phyloP scores from a whole-genome alignment of 2,113 vertebrate genomes.

The Platichthys stellatus region DNA sequence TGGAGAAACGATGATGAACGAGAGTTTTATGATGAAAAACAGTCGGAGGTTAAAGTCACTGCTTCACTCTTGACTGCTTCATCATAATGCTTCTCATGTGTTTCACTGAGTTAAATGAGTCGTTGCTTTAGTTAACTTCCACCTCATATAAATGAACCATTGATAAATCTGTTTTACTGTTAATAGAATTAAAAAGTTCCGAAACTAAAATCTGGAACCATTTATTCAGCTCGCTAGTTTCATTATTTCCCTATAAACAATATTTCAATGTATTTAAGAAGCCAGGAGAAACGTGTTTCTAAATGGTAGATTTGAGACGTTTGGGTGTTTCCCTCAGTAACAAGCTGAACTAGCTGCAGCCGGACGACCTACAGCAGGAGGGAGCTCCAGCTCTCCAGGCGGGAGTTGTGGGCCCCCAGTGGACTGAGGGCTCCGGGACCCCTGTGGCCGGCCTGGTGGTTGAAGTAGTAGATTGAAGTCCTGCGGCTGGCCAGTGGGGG shows the following conservation, averaged over 20 bases:
- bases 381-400: slow-evolving; percentile 82
- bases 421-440: slow-evolving; percentile 51
- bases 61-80: too few species aligned
- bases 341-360: not conserved
- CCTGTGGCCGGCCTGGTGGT: slow-evolving; percentile 50
- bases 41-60: too few species aligned
- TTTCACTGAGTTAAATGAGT: too few species aligned
- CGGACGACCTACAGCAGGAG: slow-evolving; percentile 87
- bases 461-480: slow-evolving; percentile 60
- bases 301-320: not conserved
- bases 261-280: not conserved
- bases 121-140: not conserved
- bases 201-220: too few species aligned
- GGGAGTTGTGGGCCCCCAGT: slow-evolving; percentile 37
- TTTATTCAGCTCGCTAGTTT: too few species aligned
- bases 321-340: too few species aligned
- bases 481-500: slow-evolving; percentile 53
- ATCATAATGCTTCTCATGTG: too few species aligned
- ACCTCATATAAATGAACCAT: not conserved
- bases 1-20: not conserved
- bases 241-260: too few species aligned
- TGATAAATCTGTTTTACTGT: not conserved
- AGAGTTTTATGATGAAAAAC: too few species aligned
- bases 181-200: too few species aligned
- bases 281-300: not conserved